Evolutionary conservation across 2,888 invertebrate genomes (phyloP), one percentile per base, ranked within the genome.

Genomic region (Tinea semifulvella): DNA sequence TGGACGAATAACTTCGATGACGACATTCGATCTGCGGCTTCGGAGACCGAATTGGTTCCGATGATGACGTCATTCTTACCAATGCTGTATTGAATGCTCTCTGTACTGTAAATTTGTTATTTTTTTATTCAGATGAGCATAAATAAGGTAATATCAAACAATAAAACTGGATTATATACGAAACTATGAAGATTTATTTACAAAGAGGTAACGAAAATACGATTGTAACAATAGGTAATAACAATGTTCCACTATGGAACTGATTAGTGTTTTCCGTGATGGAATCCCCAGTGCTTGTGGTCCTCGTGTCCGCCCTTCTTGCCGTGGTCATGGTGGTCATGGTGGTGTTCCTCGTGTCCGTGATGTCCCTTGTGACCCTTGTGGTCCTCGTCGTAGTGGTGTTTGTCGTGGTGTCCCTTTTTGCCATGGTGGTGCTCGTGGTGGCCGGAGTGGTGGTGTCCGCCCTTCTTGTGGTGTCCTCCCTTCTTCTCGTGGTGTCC

Each of bases 341-440:
- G 84, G 59, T 89, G 88, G 58, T 91, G 89, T 46, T 87, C 86
- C 52, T 90, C 88, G 58, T 90, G 88, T 4, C 91, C 91, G 56
- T 89, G 87, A 56, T 90, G 88, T 20, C 90, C 90, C 61, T 91
- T 89, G 67, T 88, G 88, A 1, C 91, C 91, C 60, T 91, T 89
- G 64, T 92, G 90, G 57, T 90, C 90, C 52, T 91, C 89, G 55
- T 91, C 90, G 58, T 89, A 87, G 60, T 92, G 91, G 50, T 91
- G 91, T 64, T 92, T 92, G 56, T 91, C 88, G 58, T 88, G 88
- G 57, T 91, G 89, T n/a, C 89, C 91, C 56, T 91, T 88, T 65
- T 92, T 89, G 45, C 91, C 91, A 60, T 89, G 87, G 57, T 91
- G 88, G 48, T 86, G 87, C 49, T 89, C 89, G 59, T 91, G 88